Percentiles rank a stretch among this genome's conserved stretches.
These are phyloP conservation scores for Zaprionus kolodkinae DNA, from an alignment of 1,140 invertebrate genomes.

Conservation along the genomic window DNA sequence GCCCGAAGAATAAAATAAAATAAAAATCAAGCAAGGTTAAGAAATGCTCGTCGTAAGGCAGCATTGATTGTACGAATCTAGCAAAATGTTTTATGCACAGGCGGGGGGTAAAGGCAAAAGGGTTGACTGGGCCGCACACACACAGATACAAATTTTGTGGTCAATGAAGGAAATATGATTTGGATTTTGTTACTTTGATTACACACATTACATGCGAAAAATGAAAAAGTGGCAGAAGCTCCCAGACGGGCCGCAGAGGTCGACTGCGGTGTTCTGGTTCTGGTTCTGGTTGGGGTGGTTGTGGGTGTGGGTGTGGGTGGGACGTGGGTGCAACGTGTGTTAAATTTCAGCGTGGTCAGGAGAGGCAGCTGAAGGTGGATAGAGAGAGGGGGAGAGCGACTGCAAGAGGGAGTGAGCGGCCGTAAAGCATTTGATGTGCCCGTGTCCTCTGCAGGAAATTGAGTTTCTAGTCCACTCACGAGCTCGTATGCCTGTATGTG, in stretches of 20 bases:
- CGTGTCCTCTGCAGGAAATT: constrained; percentile 70
- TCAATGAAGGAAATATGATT: constrained; percentile 83
- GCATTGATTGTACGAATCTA: constrained; percentile 79
- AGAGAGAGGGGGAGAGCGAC: constrained; percentile 2
- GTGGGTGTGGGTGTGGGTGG: constrained; percentile 6
- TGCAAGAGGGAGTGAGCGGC: constrained; percentile 8
- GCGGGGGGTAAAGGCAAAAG: constrained; percentile 43
- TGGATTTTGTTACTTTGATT: constrained; percentile 83
- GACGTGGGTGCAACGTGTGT: constrained; percentile 64
- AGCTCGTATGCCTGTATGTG: constrained; percentile 7
- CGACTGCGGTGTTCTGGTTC: constrained; percentile 19
- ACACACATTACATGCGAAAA: constrained; percentile 82
- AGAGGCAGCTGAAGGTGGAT: neutral
- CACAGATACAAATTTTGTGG: constrained; percentile 69
- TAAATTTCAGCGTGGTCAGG: constrained; percentile 64
- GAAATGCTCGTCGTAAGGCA: constrained; percentile 58
- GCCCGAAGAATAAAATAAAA: constrained; percentile 34
- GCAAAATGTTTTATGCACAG: constrained; percentile 78
- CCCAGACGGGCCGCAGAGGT: constrained; percentile 57
- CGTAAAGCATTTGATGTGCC: constrained; percentile 75
- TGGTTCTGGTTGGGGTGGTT: neutral
- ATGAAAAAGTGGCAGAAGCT: constrained; percentile 68
- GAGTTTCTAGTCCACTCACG: constrained; percentile 67
- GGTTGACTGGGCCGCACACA: constrained; percentile 56
- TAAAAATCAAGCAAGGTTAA: constrained; percentile 76